A percentile compares a stretch with the other conserved stretches of the same genome.
These are phyloP conservation scores for Goniozus legneri DNA, from an alignment of 1,140 invertebrate species.

Conservation along the genomic window DNA sequence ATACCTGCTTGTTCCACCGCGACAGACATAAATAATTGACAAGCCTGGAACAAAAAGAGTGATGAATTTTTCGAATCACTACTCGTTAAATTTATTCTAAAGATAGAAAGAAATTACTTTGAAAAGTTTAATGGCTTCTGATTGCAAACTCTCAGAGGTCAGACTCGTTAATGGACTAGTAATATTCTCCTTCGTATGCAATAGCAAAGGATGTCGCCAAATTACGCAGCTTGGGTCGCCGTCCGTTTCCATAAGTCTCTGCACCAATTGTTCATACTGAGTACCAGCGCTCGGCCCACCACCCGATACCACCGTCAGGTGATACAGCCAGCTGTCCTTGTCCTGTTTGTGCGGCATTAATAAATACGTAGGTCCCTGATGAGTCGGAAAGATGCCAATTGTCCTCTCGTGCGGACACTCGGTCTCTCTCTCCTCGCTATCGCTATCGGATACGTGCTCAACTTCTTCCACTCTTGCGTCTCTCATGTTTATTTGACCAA, in stretches of 20 bases:
- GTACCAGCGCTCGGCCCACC: slow-evolving; percentile 87
- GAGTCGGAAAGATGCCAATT: slow-evolving; percentile 88
- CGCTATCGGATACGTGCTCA: slow-evolving; percentile 87
- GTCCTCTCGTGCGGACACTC: slow-evolving; percentile 72
- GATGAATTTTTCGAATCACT: not conserved
- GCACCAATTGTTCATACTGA: slow-evolving; percentile 91
- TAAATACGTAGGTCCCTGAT: slow-evolving; percentile 89
- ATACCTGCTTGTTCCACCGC: slow-evolving; percentile 91
- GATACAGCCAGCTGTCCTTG: slow-evolving; percentile 91
- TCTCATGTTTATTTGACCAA: slow-evolving; percentile 93
- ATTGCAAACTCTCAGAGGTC: slow-evolving; percentile 78
- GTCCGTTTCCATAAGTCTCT: slow-evolving; percentile 92
- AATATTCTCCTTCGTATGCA: slow-evolving; percentile 89
- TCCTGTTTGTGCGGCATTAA: slow-evolving; percentile 85
- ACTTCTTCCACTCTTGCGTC: slow-evolving; percentile 92
- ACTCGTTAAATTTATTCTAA: not conserved
- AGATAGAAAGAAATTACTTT: slow-evolving; percentile 62
- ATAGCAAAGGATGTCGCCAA: slow-evolving; percentile 87
- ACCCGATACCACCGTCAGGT: slow-evolving; percentile 89
- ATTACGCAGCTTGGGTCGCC: slow-evolving; percentile 90
- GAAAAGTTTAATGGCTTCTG: slow-evolving; percentile 90
- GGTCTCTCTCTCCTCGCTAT: slow-evolving; percentile 82
- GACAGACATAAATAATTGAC: slow-evolving; percentile 92
- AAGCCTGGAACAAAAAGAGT: slow-evolving; percentile 62
- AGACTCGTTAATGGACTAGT: slow-evolving; percentile 81